Evolutionary conservation across 1,140 invertebrate species (phyloP), one percentile per base, ranked within the genome.

Genomic region (Orius insidiosus): DNA sequence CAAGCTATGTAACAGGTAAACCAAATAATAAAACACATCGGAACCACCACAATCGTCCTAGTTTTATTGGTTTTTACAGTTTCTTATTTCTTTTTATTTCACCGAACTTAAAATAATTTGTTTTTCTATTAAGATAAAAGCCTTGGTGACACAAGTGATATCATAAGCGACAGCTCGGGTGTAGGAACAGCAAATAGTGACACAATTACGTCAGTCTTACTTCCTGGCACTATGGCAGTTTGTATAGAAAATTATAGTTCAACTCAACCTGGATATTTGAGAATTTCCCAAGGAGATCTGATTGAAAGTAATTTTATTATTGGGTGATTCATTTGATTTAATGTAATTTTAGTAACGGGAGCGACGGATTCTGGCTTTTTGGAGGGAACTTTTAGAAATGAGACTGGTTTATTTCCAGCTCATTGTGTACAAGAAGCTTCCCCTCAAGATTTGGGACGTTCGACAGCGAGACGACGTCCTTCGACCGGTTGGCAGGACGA

Each of bases 131-230:
- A 72, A 87, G 83, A 86, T 69, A 87, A 87, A 64, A 83, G 79
- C 58, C 69, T 83, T 55, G 83, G 83, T 47, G 85, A 88, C 59
- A 77, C 80, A 43, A 85, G 82, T 63, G 85, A 89, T 64, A 81
- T 87, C 56, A 83, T 87, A 57, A 85, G 81, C 63, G 85, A 89
- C 63, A 87, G 82, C 58, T 86, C 82, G 50, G 85, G 85, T 36
- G 84, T 89, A 36, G 85, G 85, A 46, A 89, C 85, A 8, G 78
- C 78, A 50, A 85, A 84, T 60, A 87, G 83, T 36, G 84, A 87
- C 58, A 82, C 79, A 9, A 84, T 79, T 18, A 58, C 61, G 1
- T 80, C 80, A 46, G 70, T 85, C 47, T 75, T 75, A 45, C 71
- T 83, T 53, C 76, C 81, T 24, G 82, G 82, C 48, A 79, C 78